Percentiles rank a stretch among this genome's conserved stretches.
These are phyloP conservation scores for Oppia nitens DNA, from an alignment of 1,140 invertebrate genomes.

Conservation along the genomic window DNA sequence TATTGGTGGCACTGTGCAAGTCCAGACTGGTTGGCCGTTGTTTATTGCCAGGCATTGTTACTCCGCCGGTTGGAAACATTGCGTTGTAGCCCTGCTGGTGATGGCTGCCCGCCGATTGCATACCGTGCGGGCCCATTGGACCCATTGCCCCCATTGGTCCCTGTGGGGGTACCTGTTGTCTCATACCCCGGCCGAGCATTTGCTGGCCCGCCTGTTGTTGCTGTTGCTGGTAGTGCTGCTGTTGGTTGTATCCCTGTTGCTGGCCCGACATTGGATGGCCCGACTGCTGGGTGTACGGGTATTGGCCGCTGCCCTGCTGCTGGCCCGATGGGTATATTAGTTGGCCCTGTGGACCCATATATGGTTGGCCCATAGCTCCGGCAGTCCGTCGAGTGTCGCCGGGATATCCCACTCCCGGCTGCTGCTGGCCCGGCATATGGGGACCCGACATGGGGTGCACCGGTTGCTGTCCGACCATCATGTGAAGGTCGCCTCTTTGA, in stretches of 20 bases:
- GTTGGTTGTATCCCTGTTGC: not conserved
- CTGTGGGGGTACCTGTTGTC: slow-evolving; percentile 10
- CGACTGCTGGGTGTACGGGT: not conserved
- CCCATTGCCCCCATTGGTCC: not conserved
- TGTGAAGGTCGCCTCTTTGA: not conserved
- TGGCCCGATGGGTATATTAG: not conserved
- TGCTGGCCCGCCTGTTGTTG: slow-evolving; percentile 1
- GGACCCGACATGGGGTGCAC: not conserved
- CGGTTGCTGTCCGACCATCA: not conserved
- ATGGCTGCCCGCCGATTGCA: no score
- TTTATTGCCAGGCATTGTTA: slow-evolving; percentile 8
- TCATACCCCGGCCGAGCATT: slow-evolving; percentile 5
- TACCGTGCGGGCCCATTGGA: not conserved
- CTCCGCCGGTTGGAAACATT: slow-evolving; percentile 8
- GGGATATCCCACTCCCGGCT: not conserved
- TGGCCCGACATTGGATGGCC: not conserved
- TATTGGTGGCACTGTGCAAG: not conserved
- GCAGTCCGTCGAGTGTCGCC: not conserved
- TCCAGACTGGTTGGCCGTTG: slow-evolving; percentile 14
- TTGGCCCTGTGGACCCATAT: not conserved
- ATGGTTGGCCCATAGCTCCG: not conserved
- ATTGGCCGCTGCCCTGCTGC: not conserved
- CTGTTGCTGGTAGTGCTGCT: not conserved
- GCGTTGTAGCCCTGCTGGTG: not conserved
- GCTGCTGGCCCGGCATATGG: not conserved